Evolutionary conservation across 2,888 invertebrate genomes (phyloP).

Genomic region (Portevinia maculata): DNA sequence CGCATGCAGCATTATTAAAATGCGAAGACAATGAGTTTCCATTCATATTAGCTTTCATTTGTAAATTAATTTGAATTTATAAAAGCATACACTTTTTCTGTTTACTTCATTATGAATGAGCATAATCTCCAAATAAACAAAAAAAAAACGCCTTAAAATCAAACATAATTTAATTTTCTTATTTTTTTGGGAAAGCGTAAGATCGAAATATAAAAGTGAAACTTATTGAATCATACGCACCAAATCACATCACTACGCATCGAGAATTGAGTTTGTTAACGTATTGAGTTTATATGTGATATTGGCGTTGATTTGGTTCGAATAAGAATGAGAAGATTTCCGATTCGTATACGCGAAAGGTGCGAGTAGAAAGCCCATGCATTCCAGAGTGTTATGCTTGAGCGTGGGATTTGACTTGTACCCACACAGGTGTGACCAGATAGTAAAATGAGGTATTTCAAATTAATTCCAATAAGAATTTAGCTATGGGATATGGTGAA

Average conservation of each 20-base stretch:
- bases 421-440: conserved; percentile 32
- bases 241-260: conserved; percentile 41
- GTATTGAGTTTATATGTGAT: conserved; percentile 19
- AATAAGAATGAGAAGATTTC: conserved; percentile 56
- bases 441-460: conserved; percentile 7
- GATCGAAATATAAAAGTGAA: conserved; percentile 58
- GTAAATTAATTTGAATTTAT: conserved; percentile 6
- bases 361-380: conserved; percentile 61
- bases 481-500: background rate
- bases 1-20: conserved; percentile 18
- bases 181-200: conserved; percentile 46
- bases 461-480: background rate
- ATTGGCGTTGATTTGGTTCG: conserved; percentile 40
- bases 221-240: conserved; percentile 68
- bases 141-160: background rate
- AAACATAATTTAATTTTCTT: background rate
- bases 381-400: conserved; percentile 46
- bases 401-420: background rate
- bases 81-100: conserved; percentile 1
- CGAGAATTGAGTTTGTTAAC: background rate
- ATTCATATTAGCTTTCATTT: background rate
- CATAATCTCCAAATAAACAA: background rate
- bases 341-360: conserved; percentile 5
- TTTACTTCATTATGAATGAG: background rate
- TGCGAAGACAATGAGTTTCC: background rate